Conservation (phyloP, 2,113 vertebrate species). For the Saimiri boliviensis region DNA sequence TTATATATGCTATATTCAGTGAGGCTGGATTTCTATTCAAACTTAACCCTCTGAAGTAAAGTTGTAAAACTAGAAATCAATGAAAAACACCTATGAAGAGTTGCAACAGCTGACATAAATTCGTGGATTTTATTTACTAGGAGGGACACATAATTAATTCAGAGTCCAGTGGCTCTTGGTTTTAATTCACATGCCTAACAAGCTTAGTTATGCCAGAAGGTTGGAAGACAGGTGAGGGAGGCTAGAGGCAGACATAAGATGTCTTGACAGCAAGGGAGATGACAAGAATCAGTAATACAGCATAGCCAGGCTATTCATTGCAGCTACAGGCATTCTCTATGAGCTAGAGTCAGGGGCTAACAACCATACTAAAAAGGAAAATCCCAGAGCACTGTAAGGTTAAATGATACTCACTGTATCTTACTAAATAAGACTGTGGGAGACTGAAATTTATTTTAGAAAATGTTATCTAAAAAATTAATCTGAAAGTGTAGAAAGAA, state of each 20-base stretch:
- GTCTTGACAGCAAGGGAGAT: not conserved
- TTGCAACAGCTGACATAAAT: not conserved
- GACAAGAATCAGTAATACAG: not conserved
- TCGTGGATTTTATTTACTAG: not conserved
- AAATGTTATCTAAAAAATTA: not conserved
- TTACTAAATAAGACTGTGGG: not conserved
- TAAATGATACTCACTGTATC: not conserved
- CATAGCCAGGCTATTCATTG: not conserved
- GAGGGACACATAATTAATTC: not conserved
- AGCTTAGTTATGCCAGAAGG: not conserved
- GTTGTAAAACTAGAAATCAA: constrained; percentile 11
- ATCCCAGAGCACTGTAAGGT: not conserved
- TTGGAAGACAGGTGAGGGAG: not conserved
- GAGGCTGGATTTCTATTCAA: constrained; percentile 8
- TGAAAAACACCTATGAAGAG: not conserved
- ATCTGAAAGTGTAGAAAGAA: not conserved
- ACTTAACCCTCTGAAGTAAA: constrained; percentile 27
- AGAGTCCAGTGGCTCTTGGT: not conserved
- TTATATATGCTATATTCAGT: not conserved
- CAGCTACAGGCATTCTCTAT: not conserved
- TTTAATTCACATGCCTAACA: constrained; percentile 15
- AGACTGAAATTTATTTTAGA: not conserved
- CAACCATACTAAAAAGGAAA: not conserved
- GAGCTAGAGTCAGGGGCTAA: not conserved
- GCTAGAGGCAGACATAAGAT: not conserved